Evolutionary conservation across 2,888 invertebrate species (phyloP), one percentile per base, ranked within the genome.

Genomic region (Chrysina gloriosa): DNA sequence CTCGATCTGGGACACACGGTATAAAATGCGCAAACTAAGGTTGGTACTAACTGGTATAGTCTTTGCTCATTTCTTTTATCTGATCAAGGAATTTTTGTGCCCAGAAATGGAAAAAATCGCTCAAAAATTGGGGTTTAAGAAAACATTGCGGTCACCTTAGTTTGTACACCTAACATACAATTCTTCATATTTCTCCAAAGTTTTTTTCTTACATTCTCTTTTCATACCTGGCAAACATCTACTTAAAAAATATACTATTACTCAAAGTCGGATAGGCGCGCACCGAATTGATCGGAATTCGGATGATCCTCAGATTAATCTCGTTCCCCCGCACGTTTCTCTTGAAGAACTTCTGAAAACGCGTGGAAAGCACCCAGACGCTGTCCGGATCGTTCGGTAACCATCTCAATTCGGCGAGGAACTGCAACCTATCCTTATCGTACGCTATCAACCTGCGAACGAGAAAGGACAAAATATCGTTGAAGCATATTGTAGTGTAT

Each of bases 311-410:
- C 58, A 93, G 84, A 79, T 94, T 94, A 31, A 88, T 85, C 80
- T 93, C 93, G 61, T 88, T 86, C 0, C 87, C 83, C 77, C 89
- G 88, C 9, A 92, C 86, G 34, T 89, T 87, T 75, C 89, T 88
- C 67, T 88, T 84, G 86, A 93, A 93, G 85, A 89, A 94, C 75
- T 91, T 91, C 77, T 95, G 94, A 85, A 94, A 93, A 68, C 91
- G 88, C 0, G 92, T 89, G 1, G 92, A 88, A 31, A 94, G 83
- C 2, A 88, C 84, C 90, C 93, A 95, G n/a, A 94, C 79, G 56
- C 88, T 88, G 4, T 89, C 89, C 34, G 88, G 88, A 82, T 94
- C 94, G 0, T 87, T 85, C 68, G 86, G 87, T 0, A 88, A 86
- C 84, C 89, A 89, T 71, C 90, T 84, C 65, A 94, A 86, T 74